Evolutionary conservation across 2,797 vertebrate species (phyloP).

Genomic region (Artibeus jamaicensis): DNA sequence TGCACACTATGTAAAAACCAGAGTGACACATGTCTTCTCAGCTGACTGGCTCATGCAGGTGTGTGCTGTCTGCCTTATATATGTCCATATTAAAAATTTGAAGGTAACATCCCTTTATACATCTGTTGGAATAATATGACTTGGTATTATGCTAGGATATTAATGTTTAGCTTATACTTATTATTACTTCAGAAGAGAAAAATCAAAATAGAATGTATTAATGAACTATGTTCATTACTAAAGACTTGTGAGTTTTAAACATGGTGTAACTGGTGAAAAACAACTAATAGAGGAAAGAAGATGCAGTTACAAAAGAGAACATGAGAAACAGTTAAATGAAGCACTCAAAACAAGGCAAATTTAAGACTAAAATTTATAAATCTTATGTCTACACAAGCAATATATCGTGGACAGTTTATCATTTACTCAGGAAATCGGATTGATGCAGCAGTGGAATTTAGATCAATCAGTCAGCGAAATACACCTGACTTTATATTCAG

Average conservation of each 20-base stretch:
- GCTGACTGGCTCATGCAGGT: conserved; percentile 30
- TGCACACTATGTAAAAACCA: neutral
- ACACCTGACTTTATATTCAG: neutral
- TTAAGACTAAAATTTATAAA: neutral
- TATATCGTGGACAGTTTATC: neutral
- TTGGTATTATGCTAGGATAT: neutral
- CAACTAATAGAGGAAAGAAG: neutral
- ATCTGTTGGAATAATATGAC: neutral
- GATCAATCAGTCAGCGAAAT: neutral
- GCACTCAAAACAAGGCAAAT: neutral
- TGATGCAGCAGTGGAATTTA: neutral
- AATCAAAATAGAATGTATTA: neutral
- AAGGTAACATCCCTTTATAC: neutral
- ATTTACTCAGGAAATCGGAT: neutral
- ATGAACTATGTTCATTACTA: neutral
- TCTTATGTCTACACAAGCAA: neutral
- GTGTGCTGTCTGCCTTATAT: conserved; percentile 1
- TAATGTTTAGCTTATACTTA: neutral
- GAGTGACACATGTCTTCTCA: conserved; percentile 27
- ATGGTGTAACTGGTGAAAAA: neutral
- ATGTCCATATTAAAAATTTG: neutral
- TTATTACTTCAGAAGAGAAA: neutral
- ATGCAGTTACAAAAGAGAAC: neutral
- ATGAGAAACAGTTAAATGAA: neutral
- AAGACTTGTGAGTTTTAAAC: neutral